A percentile compares a stretch with the other conserved stretches of the same genome.
Evolutionary conservation across 2,888 invertebrate genomes (phyloP).

Genomic region (Machimus atricapillus): DNA sequence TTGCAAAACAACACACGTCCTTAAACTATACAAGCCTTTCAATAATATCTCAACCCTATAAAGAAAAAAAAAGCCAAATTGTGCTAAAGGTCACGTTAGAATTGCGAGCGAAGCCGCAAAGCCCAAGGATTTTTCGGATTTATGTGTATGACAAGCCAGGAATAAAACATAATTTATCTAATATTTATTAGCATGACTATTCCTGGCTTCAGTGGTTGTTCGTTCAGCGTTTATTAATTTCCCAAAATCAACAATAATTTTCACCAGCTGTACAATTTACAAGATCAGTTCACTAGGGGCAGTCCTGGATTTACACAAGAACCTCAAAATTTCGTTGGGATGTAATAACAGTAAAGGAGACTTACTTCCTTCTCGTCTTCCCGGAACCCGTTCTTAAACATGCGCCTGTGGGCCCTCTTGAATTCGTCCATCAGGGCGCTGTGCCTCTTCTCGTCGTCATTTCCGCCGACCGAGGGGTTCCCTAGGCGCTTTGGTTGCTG

Average conservation of each 20-base stretch:
- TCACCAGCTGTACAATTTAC: not conserved
- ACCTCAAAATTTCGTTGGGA: not conserved
- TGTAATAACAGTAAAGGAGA: not conserved
- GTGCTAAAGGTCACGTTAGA: not conserved
- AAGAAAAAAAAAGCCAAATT: not conserved
- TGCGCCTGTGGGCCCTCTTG: conserved; percentile 84
- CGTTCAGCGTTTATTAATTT: not conserved
- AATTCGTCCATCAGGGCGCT: conserved; percentile 88
- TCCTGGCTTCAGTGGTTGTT: not conserved
- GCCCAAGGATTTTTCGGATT: not conserved
- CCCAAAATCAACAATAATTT: not conserved
- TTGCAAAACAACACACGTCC: no score
- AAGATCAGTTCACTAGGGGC: not conserved
- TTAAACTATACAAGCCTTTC: no score
- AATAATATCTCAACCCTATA: no score
- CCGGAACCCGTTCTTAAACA: conserved; percentile 72
- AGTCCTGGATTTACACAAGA: not conserved
- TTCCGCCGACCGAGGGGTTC: conserved; percentile 56
- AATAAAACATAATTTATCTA: not conserved
- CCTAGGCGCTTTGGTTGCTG: conserved; percentile 46
- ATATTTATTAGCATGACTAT: not conserved
- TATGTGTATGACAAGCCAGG: not conserved
- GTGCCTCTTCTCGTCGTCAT: conserved; percentile 71
- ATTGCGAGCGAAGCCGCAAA: not conserved
- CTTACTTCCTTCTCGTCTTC: conserved; percentile 57